Evolutionary conservation across 2,797 vertebrate genomes (phyloP).

Genomic region (Hydrocynus forskahlii): DNA sequence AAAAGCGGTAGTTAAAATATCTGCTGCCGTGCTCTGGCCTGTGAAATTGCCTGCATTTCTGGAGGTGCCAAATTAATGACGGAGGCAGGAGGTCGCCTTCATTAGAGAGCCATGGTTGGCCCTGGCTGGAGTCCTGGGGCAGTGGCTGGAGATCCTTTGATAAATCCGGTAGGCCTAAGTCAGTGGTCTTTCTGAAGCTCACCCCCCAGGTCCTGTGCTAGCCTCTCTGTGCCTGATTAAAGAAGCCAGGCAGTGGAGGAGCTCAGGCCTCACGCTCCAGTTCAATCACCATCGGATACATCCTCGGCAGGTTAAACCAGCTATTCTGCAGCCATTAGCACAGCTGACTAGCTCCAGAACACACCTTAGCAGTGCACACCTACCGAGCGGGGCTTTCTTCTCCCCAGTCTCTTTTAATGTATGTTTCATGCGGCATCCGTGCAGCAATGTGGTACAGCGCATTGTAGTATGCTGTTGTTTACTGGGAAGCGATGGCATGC

Average conservation of each 20-base stretch:
- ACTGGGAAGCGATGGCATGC: conserved; percentile 36
- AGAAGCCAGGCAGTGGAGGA: conserved; percentile 61
- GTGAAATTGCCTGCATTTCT: conserved; percentile 56
- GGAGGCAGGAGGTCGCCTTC: conserved; percentile 53
- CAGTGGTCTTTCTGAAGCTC: conserved; percentile 64
- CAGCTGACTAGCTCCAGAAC: conserved; percentile 56
- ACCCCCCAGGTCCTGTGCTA: conserved; percentile 69
- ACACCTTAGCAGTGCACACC: conserved; percentile 65
- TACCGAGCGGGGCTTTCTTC: conserved; percentile 74
- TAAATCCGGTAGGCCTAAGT: conserved; percentile 75
- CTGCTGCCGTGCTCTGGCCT: conserved; percentile 42
- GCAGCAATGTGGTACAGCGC: conserved; percentile 51
- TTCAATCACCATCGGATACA: conserved; percentile 63
- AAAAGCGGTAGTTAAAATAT: conserved; percentile 46
- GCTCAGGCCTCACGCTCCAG: conserved; percentile 70
- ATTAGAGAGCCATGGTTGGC: conserved; percentile 67
- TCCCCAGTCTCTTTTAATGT: conserved; percentile 67
- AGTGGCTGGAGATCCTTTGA: conserved; percentile 74
- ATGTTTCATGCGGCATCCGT: conserved; percentile 69
- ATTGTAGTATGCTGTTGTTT: conserved; percentile 56
- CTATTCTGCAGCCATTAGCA: conserved; percentile 67
- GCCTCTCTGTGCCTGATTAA: conserved; percentile 80
- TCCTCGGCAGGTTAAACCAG: conserved; percentile 47
- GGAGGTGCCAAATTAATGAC: conserved; percentile 51
- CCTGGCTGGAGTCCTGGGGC: conserved; percentile 77